phyloP scores from a whole-genome alignment of 2,113 vertebrate genomes.

The Centropus bengalensis region DNA sequence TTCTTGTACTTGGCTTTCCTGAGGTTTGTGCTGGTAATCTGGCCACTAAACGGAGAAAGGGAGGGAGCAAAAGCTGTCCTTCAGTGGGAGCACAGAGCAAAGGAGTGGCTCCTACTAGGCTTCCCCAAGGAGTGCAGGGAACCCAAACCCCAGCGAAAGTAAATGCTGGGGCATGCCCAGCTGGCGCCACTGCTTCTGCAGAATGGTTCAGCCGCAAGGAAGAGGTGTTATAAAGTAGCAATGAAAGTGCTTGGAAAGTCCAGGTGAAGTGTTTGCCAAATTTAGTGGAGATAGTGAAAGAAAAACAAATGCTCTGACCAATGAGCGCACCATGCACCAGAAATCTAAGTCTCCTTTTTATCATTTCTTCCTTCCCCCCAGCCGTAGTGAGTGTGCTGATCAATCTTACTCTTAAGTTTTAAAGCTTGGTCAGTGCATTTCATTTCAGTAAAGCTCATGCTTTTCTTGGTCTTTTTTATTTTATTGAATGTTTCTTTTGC shows the following conservation, averaged over 20 bases:
- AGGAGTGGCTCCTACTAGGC: background rate
- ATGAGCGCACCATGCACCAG: background rate
- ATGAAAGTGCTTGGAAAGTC: background rate
- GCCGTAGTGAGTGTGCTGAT: background rate
- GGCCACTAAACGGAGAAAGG: background rate
- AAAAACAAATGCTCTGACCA: background rate
- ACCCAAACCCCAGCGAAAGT: background rate
- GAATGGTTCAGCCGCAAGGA: accelerated
- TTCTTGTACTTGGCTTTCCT: background rate
- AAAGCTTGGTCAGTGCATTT: background rate
- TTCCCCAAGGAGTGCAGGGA: background rate
- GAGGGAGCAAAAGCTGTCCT: background rate
- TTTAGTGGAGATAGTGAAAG: background rate
- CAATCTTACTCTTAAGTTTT: background rate
- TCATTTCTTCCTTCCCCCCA: background rate
- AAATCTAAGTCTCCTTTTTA: background rate
- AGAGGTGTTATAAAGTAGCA: background rate
- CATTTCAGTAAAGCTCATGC: background rate
- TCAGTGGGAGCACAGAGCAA: background rate
- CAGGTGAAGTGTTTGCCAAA: background rate
- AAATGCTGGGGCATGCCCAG: too few relatives aligned
- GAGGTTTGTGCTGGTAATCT: background rate
- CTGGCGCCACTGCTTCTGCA: background rate
- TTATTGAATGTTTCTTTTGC: background rate
- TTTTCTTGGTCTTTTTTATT: background rate